Percentiles rank a stretch among this genome's conserved stretches.
Evolutionary conservation across 2,113 vertebrate genomes (phyloP).

Genomic region (Seriola aureovittata): DNA sequence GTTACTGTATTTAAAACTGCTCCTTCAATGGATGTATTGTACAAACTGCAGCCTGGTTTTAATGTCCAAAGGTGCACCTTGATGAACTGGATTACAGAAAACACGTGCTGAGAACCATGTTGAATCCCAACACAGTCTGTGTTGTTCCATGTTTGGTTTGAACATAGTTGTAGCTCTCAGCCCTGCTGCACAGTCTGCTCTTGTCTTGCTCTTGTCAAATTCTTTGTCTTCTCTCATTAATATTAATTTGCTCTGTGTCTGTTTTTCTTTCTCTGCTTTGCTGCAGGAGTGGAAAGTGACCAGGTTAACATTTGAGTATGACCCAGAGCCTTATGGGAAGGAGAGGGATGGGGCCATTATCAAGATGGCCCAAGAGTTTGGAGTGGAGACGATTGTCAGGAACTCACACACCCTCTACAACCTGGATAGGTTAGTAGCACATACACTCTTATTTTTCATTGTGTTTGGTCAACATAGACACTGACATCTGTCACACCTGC

Average conservation of each 20-base stretch:
- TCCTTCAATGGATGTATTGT: neutral
- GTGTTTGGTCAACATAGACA: neutral
- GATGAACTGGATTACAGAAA: too few relatives aligned
- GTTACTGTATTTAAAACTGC: too few relatives aligned
- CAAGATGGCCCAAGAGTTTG: slow-evolving; percentile 96
- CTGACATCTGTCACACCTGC: neutral
- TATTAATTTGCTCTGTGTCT: neutral
- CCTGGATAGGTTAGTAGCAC: slow-evolving; percentile 89
- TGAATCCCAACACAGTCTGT: too few relatives aligned
- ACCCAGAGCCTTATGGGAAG: slow-evolving; percentile 96
- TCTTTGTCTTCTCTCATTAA: neutral
- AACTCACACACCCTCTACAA: slow-evolving; percentile 97
- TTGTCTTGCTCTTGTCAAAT: neutral
- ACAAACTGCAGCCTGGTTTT: neutral
- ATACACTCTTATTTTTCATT: neutral
- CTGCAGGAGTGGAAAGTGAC: slow-evolving; percentile 95
- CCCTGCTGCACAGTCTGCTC: too few relatives aligned
- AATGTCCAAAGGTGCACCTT: too few relatives aligned
- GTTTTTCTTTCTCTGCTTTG: neutral
- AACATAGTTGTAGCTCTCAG: too few relatives aligned
- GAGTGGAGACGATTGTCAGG: slow-evolving; percentile 92
- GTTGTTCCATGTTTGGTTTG: too few relatives aligned
- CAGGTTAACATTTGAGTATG: slow-evolving; percentile 94
- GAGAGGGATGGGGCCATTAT: slow-evolving; percentile 94
- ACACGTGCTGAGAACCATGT: too few relatives aligned